Base-by-base conservation (phyloP, 2,888 invertebrate species). In the Clostera curtula region DNA sequence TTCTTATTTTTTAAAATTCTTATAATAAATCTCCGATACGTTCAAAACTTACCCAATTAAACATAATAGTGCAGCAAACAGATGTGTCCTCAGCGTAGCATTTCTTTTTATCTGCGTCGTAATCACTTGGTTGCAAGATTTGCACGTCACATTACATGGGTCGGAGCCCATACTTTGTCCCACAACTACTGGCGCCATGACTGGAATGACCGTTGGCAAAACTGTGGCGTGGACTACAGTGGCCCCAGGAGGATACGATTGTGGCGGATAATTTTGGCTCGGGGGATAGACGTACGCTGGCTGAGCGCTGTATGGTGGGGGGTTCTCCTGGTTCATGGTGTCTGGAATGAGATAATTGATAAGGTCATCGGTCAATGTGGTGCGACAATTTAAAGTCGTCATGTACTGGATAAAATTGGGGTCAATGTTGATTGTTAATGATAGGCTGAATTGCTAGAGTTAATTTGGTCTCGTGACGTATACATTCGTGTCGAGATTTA, bases 21-120 rank as follows among this genome's bases (percentile, higher is more conserved):
- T n/a, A n/a, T n/a, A n/a, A n/a, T n/a, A n/a, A n/a, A n/a, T n/a
- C n/a, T n/a, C n/a, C n/a, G n/a, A n/a, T n/a, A n/a, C n/a, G n/a
- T n/a, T n/a, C n/a, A 23, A 9, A 28, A 55, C 68, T 59, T 47
- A 77, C 76, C 64, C 66, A 8, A 74, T 2, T n/a, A 73, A 12
- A 43, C 86, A 87, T 7, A 87, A 58, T 1, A 86, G 23, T 5
- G 76, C 34, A 3, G 87, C 87, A 34, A 84, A 71, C 5, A 87
- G 45, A 55, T 88, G 87, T 0, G 88, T 88, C 27, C 72, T 77
- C 4, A 75, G 69, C 0, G 80, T 72, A 4, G 86, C 49, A 31
- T 61, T 75, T 19, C 45, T 49, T 38, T 66, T 62, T 13, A 85
- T 52, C 14, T 71, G 68, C 0, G 86, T 85, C 7, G 75, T 53